Conservation (phyloP, 2,113 vertebrate species). For the Poecilia latipinna region DNA sequence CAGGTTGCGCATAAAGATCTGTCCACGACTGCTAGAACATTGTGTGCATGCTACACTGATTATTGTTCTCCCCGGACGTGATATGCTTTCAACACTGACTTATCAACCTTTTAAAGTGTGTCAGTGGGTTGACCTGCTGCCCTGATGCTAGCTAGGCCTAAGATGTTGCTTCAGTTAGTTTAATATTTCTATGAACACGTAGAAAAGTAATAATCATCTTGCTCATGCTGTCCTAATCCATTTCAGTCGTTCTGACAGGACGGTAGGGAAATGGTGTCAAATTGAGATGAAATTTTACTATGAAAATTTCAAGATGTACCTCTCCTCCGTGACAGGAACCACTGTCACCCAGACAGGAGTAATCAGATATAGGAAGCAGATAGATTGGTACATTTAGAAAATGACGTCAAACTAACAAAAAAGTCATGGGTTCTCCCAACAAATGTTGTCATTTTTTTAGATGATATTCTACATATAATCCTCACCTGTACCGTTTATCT, state of each 20-base stretch:
- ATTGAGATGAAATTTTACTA: not conserved
- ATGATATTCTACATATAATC: no score
- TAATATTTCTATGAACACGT: not conserved
- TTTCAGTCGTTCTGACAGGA: not conserved
- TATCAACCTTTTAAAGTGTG: not conserved
- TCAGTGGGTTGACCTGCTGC: not conserved
- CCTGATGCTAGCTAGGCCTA: not conserved
- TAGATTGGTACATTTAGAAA: no score
- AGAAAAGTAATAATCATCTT: not conserved
- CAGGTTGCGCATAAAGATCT: constrained; percentile 35
- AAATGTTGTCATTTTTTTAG: no score
- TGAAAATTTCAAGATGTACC: no score
- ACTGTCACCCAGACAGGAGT: no score
- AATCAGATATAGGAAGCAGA: no score
- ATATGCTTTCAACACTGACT: constrained; percentile 4
- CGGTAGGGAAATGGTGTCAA: not conserved
- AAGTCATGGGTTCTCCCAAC: no score
- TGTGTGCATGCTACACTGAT: constrained; percentile 29
- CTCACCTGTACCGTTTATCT: no score
- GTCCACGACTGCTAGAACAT: constrained; percentile 19
- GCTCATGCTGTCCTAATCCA: not conserved
- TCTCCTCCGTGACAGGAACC: no score
- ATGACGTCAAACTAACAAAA: no score
- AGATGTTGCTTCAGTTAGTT: not conserved
- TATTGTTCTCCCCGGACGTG: constrained; percentile 12